Evolutionary conservation across 1,140 invertebrate genomes (phyloP).

Genomic region (Mamestra configurata): DNA sequence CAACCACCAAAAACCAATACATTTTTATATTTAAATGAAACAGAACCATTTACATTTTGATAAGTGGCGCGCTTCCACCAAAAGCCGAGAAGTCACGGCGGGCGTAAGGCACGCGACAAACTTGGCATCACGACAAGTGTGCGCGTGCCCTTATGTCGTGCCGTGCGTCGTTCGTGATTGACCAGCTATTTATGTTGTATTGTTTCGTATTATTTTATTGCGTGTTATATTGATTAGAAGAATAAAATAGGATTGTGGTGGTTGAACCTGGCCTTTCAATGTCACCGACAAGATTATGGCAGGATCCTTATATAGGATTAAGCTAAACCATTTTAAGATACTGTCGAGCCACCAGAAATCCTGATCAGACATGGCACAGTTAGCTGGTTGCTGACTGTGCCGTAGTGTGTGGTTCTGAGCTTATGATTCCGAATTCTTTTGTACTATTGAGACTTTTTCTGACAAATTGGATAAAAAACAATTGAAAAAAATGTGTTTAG

Average conservation of each 20-base stretch:
- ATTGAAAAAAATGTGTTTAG: too few relatives aligned
- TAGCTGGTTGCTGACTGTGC: too few relatives aligned
- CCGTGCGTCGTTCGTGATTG: slow-evolving; percentile 51
- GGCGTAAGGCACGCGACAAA: slow-evolving; percentile 74
- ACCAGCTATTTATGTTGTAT: slow-evolving; percentile 37
- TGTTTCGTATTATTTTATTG: slow-evolving; percentile 48
- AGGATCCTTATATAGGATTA: too few relatives aligned
- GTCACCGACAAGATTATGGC: background rate
- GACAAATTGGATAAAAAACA: too few relatives aligned
- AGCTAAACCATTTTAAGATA: too few relatives aligned
- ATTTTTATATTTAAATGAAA: slow-evolving; percentile 51
- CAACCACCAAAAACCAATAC: slow-evolving; percentile 53
- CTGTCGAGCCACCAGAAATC: too few relatives aligned
- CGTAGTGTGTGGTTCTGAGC: too few relatives aligned
- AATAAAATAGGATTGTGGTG: slow-evolving; percentile 5
- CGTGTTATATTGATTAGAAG: slow-evolving; percentile 36
- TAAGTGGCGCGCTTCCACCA: slow-evolving; percentile 1
- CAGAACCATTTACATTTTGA: slow-evolving; percentile 39
- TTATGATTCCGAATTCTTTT: too few relatives aligned
- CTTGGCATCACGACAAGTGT: slow-evolving; percentile 66
- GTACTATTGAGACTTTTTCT: too few relatives aligned
- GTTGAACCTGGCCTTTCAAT: background rate
- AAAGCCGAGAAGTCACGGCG: slow-evolving; percentile 22
- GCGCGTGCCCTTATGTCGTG: slow-evolving; percentile 73
- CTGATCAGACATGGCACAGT: too few relatives aligned